Conservation (phyloP, 2,113 vertebrate genomes). For the Caranx melampygus region DNA sequence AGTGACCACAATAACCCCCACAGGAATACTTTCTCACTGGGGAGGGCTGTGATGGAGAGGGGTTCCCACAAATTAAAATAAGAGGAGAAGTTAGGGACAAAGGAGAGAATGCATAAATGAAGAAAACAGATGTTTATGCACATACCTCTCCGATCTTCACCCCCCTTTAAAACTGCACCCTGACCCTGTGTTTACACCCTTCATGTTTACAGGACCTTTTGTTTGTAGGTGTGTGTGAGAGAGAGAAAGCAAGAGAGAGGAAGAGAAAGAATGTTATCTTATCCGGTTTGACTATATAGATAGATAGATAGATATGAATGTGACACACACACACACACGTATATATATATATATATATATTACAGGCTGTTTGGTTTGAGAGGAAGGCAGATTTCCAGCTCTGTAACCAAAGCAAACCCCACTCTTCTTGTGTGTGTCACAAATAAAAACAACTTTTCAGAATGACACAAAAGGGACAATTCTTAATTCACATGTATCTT, state of each 20-base stretch:
- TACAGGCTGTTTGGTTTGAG: not conserved
- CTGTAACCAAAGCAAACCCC: not conserved
- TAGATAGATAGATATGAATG: too few species aligned
- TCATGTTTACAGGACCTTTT: slow-evolving; percentile 46
- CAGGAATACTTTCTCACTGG: slow-evolving; percentile 74
- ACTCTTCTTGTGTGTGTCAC: too few species aligned
- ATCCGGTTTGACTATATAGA: too few species aligned
- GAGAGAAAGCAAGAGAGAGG: not conserved
- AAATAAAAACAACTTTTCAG: not conserved
- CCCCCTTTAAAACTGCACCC: slow-evolving; percentile 69
- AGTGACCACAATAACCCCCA: slow-evolving; percentile 73
- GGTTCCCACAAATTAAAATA: slow-evolving; percentile 75
- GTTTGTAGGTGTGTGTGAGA: not conserved
- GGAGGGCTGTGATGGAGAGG: slow-evolving; percentile 72
- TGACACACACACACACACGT: too few species aligned
- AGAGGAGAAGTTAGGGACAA: slow-evolving; percentile 77
- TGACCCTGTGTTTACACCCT: slow-evolving; percentile 54
- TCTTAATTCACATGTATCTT: not conserved
- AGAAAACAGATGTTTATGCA: slow-evolving; percentile 89
- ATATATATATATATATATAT: not conserved
- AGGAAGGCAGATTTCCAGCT: not conserved
- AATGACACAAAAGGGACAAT: not conserved
- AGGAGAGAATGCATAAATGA: slow-evolving; percentile 85
- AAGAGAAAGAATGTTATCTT: not conserved
- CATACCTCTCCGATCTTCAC: slow-evolving; percentile 73